A percentile compares a stretch with the other conserved stretches of the same genome.
These are phyloP conservation scores for Lateolabrax maculatus DNA, from an alignment of 2,797 vertebrate genomes.

Conservation along the genomic window DNA sequence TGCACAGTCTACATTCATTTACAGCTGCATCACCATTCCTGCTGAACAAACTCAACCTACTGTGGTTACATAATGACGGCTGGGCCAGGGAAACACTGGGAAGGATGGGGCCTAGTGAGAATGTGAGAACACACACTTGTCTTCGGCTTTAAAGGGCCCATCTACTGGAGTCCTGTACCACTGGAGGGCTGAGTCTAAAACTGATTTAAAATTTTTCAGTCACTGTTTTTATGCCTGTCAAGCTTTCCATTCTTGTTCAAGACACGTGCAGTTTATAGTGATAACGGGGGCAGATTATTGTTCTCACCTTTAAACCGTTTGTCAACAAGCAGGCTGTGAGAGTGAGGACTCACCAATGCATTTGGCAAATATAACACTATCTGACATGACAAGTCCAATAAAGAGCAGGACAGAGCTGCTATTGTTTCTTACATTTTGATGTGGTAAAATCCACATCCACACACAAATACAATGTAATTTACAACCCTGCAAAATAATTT, in stretches of 20 bases:
- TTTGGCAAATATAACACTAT: background rate
- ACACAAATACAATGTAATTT: background rate
- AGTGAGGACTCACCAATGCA: background rate
- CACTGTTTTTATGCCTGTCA: no score
- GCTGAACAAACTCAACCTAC: conserved; percentile 44
- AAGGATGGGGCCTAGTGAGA: conserved; percentile 9
- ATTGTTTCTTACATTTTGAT: background rate
- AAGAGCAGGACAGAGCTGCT: background rate
- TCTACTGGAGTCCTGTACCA: background rate
- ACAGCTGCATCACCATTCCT: conserved; percentile 70
- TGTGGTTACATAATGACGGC: conserved; percentile 49
- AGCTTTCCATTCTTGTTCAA: background rate
- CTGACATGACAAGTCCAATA: background rate
- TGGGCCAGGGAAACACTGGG: background rate
- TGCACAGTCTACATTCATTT: conserved; percentile 70
- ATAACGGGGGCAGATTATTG: background rate
- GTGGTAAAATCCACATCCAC: background rate
- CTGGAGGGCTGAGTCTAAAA: background rate
- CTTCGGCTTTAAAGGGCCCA: background rate
- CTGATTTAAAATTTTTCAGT: no score
- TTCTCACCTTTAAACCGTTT: no score
- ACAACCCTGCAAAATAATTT: background rate
- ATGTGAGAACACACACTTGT: conserved; percentile 23
- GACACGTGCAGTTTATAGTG: background rate
- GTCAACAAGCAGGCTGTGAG: no score